Percentiles rank a stretch among this genome's conserved stretches.
Conservation (phyloP, 2,113 vertebrate species). For the Istiophorus platypterus region DNA sequence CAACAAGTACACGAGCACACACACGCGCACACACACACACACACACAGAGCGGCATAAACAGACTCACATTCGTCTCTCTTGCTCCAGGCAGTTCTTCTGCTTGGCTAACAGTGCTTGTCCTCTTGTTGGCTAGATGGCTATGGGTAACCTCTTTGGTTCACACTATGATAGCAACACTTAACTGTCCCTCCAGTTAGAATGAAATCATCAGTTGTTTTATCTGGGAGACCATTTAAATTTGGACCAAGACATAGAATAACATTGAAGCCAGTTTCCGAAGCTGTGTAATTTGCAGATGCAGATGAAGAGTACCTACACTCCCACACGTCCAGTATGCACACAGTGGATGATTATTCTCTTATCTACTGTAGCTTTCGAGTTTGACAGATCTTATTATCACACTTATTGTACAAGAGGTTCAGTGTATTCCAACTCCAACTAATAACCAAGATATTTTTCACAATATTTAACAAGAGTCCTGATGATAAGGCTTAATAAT, state of each 20-base stretch:
- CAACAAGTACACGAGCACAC: neutral
- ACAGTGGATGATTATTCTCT: constrained; percentile 21
- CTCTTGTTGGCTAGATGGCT: constrained; percentile 68
- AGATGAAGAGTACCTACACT: neutral
- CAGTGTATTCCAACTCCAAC: neutral
- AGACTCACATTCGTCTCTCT: constrained; percentile 39
- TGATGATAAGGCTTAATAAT: constrained; percentile 35
- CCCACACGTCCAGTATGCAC: neutral
- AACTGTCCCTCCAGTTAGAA: constrained; percentile 37
- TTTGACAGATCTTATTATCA: neutral
- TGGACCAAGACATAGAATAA: neutral
- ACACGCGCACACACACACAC: constrained; percentile 29
- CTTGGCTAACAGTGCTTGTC: constrained; percentile 79
- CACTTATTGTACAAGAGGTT: neutral
- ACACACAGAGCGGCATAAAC: constrained; percentile 31
- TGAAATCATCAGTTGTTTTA: constrained; percentile 44
- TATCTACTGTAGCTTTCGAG: neutral
- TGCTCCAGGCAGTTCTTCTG: constrained; percentile 80
- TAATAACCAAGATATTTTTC: constrained; percentile 20
- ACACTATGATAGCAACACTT: constrained; percentile 48
- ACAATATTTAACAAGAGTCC: constrained; percentile 6
- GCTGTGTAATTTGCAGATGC: neutral
- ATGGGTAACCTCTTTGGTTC: constrained; percentile 52
- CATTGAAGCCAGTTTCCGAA: neutral
- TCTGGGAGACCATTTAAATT: constrained; percentile 4